Conservation (phyloP, 2,113 vertebrate genomes). For the Tringa solitaria region DNA sequence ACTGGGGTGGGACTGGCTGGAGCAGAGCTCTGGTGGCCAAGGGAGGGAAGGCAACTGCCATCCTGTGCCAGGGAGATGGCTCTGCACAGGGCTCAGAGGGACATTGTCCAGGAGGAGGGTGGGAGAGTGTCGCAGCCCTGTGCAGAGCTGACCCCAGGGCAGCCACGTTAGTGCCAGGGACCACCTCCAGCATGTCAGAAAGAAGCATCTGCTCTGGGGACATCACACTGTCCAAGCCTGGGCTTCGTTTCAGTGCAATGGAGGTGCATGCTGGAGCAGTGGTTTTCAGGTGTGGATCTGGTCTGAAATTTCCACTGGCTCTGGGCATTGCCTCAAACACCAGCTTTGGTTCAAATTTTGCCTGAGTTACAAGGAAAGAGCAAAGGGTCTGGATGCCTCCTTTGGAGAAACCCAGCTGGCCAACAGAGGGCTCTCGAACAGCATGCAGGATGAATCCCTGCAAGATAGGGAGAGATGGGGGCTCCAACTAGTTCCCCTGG, state of each 20-base stretch:
- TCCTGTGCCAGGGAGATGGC: background rate
- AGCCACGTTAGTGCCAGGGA: background rate
- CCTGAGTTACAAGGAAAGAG: background rate
- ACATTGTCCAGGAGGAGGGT: background rate
- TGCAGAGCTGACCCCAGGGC: background rate
- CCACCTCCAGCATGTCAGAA: background rate
- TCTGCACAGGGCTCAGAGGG: accelerated
- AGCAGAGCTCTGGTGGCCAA: background rate
- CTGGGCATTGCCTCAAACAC: background rate
- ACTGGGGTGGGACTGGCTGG: background rate
- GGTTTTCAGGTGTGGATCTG: background rate
- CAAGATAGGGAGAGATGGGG: background rate
- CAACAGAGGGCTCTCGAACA: background rate
- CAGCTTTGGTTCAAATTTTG: background rate
- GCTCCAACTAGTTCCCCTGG: background rate
- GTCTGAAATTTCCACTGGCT: background rate
- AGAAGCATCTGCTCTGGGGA: background rate
- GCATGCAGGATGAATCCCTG: accelerated
- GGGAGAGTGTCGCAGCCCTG: accelerated
- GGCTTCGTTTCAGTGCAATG: background rate
- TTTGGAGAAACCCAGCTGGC: background rate
- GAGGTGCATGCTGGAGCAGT: background rate
- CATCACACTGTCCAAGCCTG: background rate
- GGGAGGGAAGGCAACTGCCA: too few relatives aligned
- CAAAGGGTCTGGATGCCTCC: background rate